A percentile compares a stretch with the other conserved stretches of the same genome.
Evolutionary conservation across 1,140 invertebrate genomes (phyloP).

Genomic region (Macrobrachium rosenbergii): DNA sequence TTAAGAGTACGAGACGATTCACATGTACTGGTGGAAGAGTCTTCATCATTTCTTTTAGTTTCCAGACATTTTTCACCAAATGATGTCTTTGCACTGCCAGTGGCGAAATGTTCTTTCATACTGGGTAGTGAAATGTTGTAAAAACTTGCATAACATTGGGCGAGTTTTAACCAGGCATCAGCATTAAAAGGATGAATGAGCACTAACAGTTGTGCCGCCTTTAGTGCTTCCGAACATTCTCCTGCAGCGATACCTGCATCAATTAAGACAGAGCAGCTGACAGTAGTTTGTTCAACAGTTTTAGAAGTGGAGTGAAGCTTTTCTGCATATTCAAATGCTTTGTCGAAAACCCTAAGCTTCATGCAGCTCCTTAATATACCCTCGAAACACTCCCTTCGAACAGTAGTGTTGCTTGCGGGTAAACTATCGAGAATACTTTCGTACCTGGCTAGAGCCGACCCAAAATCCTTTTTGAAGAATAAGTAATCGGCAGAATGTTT

Average conservation of each 20-base stretch:
- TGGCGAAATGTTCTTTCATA: constrained; percentile 2
- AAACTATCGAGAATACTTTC: constrained; percentile 28
- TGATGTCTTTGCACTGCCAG: background rate
- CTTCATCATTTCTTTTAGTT: too few relatives aligned
- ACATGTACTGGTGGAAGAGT: too few relatives aligned
- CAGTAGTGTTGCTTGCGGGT: background rate
- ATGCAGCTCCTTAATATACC: constrained; percentile 37
- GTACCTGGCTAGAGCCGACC: constrained; percentile 33
- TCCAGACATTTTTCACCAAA: too few relatives aligned
- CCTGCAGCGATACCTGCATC: constrained; percentile 37
- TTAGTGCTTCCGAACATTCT: constrained; percentile 28
- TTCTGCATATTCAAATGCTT: constrained; percentile 44
- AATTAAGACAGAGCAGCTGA: constrained; percentile 41
- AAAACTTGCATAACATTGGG: constrained; percentile 31
- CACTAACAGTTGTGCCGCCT: constrained; percentile 24
- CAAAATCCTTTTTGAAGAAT: constrained; percentile 34
- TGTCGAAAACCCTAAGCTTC: background rate
- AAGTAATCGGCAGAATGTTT: constrained; percentile 55
- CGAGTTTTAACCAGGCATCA: constrained; percentile 55
- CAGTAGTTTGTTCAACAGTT: constrained; percentile 45
- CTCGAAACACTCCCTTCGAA: constrained; percentile 50
- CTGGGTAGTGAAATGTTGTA: constrained; percentile 20
- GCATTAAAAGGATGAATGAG: constrained; percentile 33
- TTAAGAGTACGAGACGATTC: too few relatives aligned
- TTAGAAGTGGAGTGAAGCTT: constrained; percentile 38